Conservation (phyloP, 2,113 vertebrate genomes). For the Colossoma macropomum region DNA sequence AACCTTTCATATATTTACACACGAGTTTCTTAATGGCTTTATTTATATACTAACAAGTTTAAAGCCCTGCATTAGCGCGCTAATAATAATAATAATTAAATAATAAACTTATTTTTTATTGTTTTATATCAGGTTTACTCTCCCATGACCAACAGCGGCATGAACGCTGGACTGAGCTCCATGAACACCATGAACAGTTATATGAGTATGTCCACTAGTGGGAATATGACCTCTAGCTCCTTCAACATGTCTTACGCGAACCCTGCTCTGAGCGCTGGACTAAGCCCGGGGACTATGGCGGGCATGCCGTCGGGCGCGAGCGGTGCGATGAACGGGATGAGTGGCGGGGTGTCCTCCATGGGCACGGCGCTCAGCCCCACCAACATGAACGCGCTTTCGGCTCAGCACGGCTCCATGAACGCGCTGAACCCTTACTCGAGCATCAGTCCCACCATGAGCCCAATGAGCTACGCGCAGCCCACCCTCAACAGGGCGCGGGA, state of each 20-base stretch:
- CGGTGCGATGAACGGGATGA: slow-evolving; percentile 85
- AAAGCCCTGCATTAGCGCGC: too few species aligned
- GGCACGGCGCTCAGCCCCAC: slow-evolving; percentile 88
- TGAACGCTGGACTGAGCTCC: slow-evolving; percentile 87
- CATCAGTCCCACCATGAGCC: slow-evolving; percentile 92
- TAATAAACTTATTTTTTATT: not conserved
- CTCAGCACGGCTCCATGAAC: slow-evolving; percentile 88
- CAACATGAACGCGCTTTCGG: slow-evolving; percentile 84
- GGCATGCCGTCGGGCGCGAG: slow-evolving; percentile 81
- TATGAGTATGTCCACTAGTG: slow-evolving; percentile 89
- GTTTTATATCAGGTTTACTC: slow-evolving; percentile 87
- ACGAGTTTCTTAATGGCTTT: too few species aligned
- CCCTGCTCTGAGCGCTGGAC: slow-evolving; percentile 83
- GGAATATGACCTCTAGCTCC: slow-evolving; percentile 89
- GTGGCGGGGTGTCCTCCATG: slow-evolving; percentile 84
- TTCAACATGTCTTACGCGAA: slow-evolving; percentile 99
- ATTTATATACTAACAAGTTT: too few species aligned
- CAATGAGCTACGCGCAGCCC: slow-evolving; percentile 87
- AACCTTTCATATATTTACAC: too few species aligned
- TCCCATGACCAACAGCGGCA: slow-evolving; percentile 87
- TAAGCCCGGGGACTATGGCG: slow-evolving; percentile 83
- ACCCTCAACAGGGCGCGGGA: slow-evolving; percentile 86
- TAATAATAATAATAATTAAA: too few species aligned
- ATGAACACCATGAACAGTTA: slow-evolving; percentile 95
- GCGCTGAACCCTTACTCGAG: slow-evolving; percentile 86